phyloP scores from a whole-genome alignment of 2,113 vertebrate genomes.

The Dromas ardeola region DNA sequence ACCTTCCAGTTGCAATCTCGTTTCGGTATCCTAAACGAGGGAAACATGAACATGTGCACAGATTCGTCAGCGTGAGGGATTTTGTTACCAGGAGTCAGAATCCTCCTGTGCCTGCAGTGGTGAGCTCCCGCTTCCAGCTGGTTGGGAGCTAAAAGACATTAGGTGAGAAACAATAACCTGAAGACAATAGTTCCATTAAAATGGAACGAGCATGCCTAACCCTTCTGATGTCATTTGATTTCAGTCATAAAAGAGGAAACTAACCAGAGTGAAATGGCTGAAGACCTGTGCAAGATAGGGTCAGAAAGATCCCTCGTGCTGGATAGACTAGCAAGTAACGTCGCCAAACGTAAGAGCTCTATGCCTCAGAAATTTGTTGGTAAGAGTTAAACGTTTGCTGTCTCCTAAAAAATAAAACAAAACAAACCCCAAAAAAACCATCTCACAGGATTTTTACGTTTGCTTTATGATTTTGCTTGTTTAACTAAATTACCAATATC shows the following conservation, averaged over 20 bases:
- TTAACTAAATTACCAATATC: neutral
- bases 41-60: neutral
- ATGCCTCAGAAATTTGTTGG: conserved; percentile 99
- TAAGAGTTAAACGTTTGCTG: conserved; percentile 94
- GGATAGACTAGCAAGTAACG: conserved; percentile 99
- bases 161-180: conserved; percentile 15
- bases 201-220: conserved; percentile 58
- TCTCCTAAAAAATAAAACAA: conserved; percentile 69
- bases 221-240: conserved; percentile 87
- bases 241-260: conserved; percentile 98
- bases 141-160: neutral
- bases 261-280: conserved; percentile 96
- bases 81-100: neutral
- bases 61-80: neutral
- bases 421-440: neutral
- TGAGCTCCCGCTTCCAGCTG: neutral
- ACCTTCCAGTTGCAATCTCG: neutral
- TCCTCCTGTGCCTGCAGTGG: neutral
- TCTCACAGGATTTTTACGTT: neutral
- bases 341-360: conserved; percentile 99
- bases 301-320: conserved; percentile 97
- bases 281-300: conserved; percentile 96
- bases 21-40: neutral
- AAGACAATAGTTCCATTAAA: conserved; percentile 54
- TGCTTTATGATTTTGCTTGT: neutral